Base-by-base conservation (phyloP, 2,888 invertebrate species). In the Acanthoscelides obtectus region DNA sequence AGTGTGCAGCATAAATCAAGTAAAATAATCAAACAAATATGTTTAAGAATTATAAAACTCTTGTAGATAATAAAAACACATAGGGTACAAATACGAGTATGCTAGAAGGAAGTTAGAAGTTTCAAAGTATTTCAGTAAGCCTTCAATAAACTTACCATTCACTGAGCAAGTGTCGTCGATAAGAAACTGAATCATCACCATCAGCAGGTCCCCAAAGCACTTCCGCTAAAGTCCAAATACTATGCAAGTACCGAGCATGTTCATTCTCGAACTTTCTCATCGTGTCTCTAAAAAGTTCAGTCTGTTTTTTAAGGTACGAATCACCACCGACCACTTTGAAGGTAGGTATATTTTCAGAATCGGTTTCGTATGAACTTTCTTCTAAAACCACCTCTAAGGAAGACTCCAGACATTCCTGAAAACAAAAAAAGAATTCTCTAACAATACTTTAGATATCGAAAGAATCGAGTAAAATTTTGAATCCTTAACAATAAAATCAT, bases 201-300 rank as follows among this genome's bases (percentile, higher is more conserved):
- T 91, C 87, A 25, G 93, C 89, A 19, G 90, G 90, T 0, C 94
- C 96, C 97, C 97, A 97, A 8, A 97, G 87, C 0, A 96, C 94
- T 6, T 92, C 90, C 79, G 94, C 92, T 0, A 96, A 87, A 19
- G 90, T 89, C 93, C 93, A 94, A 4, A 92, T 90, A 71, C 91
- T 89, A 19, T 85, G 78, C 22, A 87, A 85, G 74, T 89, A 90
- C 0, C 83, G 81, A 0, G 84, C 83, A 0, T 85, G 83, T 6
- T 75, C 74, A 20, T 73, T 78, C 17, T 74, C 75, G 25, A 77
- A 69, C 21, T 74, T 75, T 20, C 74, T 70, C 5, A 77, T 71
- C 25, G 80, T 69, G 67, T 77, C 77, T 65, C 78, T 74, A 71
- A 82, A 81, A n/a, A 83, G 71, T 19, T 75, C 69, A 2, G 77